Percentiles rank a stretch among this genome's conserved stretches.
These are phyloP conservation scores for Calosoma granatense DNA, from an alignment of 1,140 invertebrate genomes.

Conservation along the genomic window DNA sequence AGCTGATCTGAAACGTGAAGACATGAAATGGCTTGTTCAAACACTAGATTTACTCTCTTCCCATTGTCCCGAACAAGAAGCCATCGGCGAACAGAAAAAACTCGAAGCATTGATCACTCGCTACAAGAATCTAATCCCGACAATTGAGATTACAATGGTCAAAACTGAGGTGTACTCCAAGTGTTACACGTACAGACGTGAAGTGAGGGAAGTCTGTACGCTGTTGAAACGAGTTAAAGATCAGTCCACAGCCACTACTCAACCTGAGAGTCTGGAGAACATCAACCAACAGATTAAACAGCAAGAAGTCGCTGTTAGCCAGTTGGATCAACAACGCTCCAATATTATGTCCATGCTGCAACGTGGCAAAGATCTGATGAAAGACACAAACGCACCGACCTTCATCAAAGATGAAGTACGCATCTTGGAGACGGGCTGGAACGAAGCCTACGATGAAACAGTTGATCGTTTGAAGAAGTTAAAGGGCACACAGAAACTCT, in stretches of 20 bases:
- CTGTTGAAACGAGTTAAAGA: conserved; percentile 63
- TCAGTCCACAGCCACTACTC: conserved; percentile 48
- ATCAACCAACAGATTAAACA: conserved; percentile 63
- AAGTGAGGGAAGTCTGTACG: conserved; percentile 74
- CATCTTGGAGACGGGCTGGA: conserved; percentile 78
- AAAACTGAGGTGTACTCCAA: conserved; percentile 86
- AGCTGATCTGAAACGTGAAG: conserved; percentile 79
- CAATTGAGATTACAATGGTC: conserved; percentile 83
- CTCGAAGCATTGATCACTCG: conserved; percentile 73
- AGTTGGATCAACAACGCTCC: conserved; percentile 74
- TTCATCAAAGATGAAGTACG: conserved; percentile 78
- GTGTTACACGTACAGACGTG: conserved; percentile 83
- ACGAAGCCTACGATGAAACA: conserved; percentile 74
- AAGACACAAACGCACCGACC: conserved; percentile 71
- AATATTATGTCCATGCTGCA: conserved; percentile 86
- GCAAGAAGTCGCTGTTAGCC: conserved; percentile 68
- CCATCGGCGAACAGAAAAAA: conserved; percentile 62
- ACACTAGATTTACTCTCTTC: conserved; percentile 75
- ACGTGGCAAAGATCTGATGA: conserved; percentile 76
- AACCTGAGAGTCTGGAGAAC: conserved; percentile 61
- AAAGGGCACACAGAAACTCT: conserved; percentile 73
- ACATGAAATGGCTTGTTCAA: conserved; percentile 91
- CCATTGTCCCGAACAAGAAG: conserved; percentile 70
- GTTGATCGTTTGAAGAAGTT: conserved; percentile 72
- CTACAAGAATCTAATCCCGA: conserved; percentile 84